phyloP scores from a whole-genome alignment of 2,797 vertebrate species.

The Sebastes nivosus region DNA sequence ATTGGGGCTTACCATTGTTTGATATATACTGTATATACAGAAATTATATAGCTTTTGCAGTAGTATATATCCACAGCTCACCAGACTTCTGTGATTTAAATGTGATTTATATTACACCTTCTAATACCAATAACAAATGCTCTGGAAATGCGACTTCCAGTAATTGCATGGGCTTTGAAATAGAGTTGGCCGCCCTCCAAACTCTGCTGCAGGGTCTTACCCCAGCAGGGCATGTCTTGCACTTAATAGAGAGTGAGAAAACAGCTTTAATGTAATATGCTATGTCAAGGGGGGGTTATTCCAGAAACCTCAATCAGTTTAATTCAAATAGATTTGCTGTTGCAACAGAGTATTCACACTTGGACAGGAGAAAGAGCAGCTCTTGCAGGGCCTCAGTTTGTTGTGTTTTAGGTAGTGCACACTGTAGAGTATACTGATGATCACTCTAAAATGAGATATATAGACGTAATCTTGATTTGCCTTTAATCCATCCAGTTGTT shows the following conservation, averaged over 20 bases:
- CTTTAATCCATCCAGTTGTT: neutral
- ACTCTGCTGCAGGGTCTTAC: neutral
- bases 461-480: neutral
- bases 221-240: conserved; percentile 27
- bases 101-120: neutral
- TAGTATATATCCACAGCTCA: neutral
- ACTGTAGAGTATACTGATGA: neutral
- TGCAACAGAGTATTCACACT: neutral
- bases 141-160: conserved; percentile 14
- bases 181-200: conserved; percentile 25
- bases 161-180: conserved; percentile 31
- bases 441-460: neutral
- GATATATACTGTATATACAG: too few relatives aligned
- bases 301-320: neutral
- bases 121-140: neutral
- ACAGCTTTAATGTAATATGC: conserved; percentile 9
- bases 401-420: neutral
- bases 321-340: neutral
- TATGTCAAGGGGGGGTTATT: neutral
- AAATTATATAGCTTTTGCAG: neutral
- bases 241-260: conserved; percentile 15
- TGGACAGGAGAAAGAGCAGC: neutral
- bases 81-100: neutral
- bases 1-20: neutral
- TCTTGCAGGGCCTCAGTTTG: neutral